Evolutionary conservation across 2,888 invertebrate species (phyloP).

Genomic region (Lagria hirta): DNA sequence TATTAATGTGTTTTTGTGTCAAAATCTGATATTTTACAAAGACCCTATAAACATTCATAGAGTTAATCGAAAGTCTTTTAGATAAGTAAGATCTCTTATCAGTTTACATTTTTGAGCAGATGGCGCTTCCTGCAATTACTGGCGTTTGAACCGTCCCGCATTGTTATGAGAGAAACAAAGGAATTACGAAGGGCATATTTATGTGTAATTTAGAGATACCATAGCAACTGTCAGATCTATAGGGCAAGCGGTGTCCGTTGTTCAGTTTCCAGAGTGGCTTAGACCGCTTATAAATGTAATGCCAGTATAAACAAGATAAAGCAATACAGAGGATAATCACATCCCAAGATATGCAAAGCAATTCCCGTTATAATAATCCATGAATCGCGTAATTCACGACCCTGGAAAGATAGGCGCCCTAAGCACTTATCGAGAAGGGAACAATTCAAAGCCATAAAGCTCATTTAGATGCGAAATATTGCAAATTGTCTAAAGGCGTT

Average conservation of each 20-base stretch:
- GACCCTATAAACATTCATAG: too few species aligned
- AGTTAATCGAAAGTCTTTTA: too few species aligned
- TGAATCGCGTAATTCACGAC: constrained; percentile 52
- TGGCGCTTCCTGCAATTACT: constrained; percentile 26
- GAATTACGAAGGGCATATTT: constrained; percentile 42
- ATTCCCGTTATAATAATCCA: constrained; percentile 54
- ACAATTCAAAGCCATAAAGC: constrained; percentile 11
- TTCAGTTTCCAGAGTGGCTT: constrained; percentile 36
- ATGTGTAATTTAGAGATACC: constrained; percentile 43
- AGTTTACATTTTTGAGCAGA: constrained; percentile 22
- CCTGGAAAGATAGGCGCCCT: constrained; percentile 13
- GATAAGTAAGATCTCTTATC: constrained; percentile 11
- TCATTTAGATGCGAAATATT: too few species aligned
- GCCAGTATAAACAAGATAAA: constrained; percentile 51
- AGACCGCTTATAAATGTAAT: constrained; percentile 27
- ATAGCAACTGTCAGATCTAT: constrained; percentile 33
- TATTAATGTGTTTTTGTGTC: too few species aligned
- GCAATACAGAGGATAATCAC: constrained; percentile 48
- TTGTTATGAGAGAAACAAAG: constrained; percentile 40
- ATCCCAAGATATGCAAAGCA: constrained; percentile 53
- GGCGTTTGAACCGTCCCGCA: constrained; percentile 28
- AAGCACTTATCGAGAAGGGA: constrained; percentile 11
- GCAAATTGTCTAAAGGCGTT: too few species aligned
- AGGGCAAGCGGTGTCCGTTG: constrained; percentile 35
- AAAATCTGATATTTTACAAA: too few species aligned